Base-by-base conservation (phyloP, 2,797 vertebrate genomes). In the Parauchenoglanis ngamensis region DNA sequence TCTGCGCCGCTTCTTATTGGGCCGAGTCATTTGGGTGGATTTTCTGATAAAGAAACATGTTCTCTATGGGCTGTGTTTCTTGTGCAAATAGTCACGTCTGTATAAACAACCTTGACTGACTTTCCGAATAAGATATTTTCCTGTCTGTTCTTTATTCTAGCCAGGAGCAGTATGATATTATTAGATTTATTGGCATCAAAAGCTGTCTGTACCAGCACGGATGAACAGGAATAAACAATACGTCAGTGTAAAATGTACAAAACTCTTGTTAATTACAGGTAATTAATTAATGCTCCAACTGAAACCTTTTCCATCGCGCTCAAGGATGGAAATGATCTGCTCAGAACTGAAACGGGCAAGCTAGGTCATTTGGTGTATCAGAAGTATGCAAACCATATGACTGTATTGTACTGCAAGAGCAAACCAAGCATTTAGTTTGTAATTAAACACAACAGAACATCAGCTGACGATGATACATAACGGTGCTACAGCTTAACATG, bases 391-490 rank as follows among this genome's bases (percentile, higher is more conserved):
- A 10, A 87, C 13, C 59, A 57, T 57, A 61, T 23, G 65, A 68
- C 72, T 56, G 46, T 46, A 10, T 52, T 75, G 31, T 52, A 63
- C 25, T 49, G 21, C 54, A 59, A 19, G 82, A 70, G 35, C n/a
- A 79, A 72, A 70, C 70, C 81, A 35, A 70, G 63, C 13, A 7
- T 87, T 70, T 79, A 15, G 46, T 59, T 79, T 84, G 54, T 70
- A 84, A 79, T 84, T 57, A 79, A 70, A 70, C 35, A 49, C 82
- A 87, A 67, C n/a, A 70, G 59, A 65, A 2, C 25, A 54, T 75
- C 21, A 54, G 65, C 46, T 67, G 59, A 87, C n/a, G 46, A 83
- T 4, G 25, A 49, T 10, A 15, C 21, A n/a, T 63, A n/a, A 81
- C 35, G 40, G 13, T 19, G 13, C 1, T 28, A 31, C 25, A 4